Evolutionary conservation across 2,888 invertebrate species (phyloP).

Genomic region (Cenopis cana): DNA sequence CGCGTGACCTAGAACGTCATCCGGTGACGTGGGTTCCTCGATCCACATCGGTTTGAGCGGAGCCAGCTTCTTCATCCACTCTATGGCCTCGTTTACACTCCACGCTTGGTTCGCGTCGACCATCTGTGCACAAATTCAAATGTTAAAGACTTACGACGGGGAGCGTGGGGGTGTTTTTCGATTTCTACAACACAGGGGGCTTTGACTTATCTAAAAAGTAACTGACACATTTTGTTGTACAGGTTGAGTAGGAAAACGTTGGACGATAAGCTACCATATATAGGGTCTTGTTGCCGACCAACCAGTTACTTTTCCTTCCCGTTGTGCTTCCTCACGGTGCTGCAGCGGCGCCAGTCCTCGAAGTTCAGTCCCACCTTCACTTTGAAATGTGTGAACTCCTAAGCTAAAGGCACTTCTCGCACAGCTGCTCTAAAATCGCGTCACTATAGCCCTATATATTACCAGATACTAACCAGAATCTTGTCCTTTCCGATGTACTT

Average conservation of each 20-base stretch:
- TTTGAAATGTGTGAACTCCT: conserved; percentile 95
- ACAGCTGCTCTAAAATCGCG: conserved; percentile 88
- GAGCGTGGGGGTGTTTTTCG: no score
- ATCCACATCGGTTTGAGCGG: conserved; percentile 93
- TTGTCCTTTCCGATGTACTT: conserved; percentile 91
- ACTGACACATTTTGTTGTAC: no score
- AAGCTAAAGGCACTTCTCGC: conserved; percentile 88
- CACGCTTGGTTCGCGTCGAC: conserved; percentile 96
- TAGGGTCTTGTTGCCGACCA: conserved; percentile 48
- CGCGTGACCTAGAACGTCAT: conserved; percentile 95
- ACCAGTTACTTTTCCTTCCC: conserved; percentile 91
- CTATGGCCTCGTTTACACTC: conserved; percentile 93
- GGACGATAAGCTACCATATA: conserved; percentile 86
- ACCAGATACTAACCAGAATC: conserved; percentile 84
- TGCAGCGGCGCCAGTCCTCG: conserved; percentile 89
- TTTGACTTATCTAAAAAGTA: no score
- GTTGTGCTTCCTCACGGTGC: conserved; percentile 89
- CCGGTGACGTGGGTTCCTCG: conserved; percentile 97
- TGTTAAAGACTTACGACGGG: not conserved
- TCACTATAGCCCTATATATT: conserved; percentile 89
- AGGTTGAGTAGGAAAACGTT: conserved; percentile 76
- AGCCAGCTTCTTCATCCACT: conserved; percentile 92
- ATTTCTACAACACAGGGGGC: no score
- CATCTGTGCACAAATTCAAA: conserved; percentile 83
- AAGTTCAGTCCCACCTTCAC: conserved; percentile 94